These are phyloP conservation scores for Sylvietta virens DNA, from an alignment of 2,113 vertebrate species.

Conservation along the genomic window DNA sequence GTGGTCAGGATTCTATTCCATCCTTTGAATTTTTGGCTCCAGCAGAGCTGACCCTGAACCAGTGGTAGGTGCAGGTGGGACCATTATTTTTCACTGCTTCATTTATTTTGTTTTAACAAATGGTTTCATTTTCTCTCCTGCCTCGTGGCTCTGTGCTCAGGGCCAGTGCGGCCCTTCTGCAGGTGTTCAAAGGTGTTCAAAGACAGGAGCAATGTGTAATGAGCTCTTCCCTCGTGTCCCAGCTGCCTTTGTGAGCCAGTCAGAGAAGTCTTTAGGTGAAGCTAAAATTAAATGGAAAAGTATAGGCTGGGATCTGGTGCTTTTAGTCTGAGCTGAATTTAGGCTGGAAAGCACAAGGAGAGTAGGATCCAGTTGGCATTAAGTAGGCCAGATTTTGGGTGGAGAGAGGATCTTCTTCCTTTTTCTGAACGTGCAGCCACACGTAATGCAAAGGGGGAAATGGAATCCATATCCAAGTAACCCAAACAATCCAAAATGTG, in stretches of 20 bases:
- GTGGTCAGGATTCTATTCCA: neutral
- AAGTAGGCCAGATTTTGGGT: neutral
- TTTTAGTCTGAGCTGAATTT: neutral
- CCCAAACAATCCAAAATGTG: neutral
- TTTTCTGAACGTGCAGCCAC: accelerated
- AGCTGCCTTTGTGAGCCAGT: neutral
- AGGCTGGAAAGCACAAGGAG: neutral
- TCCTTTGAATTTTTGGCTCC: neutral
- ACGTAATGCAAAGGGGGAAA: neutral
- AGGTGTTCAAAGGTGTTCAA: constrained; percentile 25
- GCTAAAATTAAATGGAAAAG: neutral
- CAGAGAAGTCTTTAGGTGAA: neutral
- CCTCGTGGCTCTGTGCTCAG: neutral
- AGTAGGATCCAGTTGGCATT: neutral
- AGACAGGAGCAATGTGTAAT: neutral
- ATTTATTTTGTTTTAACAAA: constrained; percentile 48
- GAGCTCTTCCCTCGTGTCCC: neutral
- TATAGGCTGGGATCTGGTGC: neutral
- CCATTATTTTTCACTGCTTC: constrained; percentile 12
- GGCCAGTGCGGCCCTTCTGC: constrained; percentile 8
- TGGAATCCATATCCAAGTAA: neutral
- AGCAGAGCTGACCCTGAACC: neutral
- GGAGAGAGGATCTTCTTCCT: neutral
- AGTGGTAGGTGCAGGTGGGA: neutral
- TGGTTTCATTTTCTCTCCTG: constrained; percentile 26